Evolutionary conservation across 2,797 vertebrate genomes (phyloP).

Genomic region (Bovichtus variegatus): DNA sequence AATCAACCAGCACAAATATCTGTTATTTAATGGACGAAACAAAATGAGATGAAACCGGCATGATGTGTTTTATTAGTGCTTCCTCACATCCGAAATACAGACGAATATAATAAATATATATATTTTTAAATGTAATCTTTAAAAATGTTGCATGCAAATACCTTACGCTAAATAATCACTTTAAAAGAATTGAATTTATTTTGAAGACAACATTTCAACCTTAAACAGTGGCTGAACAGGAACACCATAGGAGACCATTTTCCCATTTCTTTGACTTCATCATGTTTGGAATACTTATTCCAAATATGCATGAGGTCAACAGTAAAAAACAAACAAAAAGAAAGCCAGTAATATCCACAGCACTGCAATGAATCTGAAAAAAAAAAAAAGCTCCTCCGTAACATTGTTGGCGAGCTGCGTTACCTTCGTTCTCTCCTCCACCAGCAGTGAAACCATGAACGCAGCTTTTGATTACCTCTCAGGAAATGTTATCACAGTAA

Average conservation of each 20-base stretch:
- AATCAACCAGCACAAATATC: neutral
- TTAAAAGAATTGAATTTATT: conserved; percentile 16
- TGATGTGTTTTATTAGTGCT: too few species aligned
- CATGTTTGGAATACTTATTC: conserved; percentile 22
- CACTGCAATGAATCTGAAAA: conserved; percentile 20
- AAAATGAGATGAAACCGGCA: neutral
- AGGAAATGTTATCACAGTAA: conserved; percentile 40
- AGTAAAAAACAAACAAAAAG: conserved; percentile 31
- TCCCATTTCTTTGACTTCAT: conserved; percentile 12
- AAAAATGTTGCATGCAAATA: neutral
- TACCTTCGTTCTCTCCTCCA: conserved; percentile 31
- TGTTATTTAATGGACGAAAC: neutral
- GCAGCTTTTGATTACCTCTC: conserved; percentile 39
- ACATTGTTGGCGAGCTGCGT: neutral
- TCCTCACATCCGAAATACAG: neutral
- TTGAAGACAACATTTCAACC: neutral
- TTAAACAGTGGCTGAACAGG: conserved; percentile 11
- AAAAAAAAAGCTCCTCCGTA: conserved; percentile 4
- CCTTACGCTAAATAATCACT: neutral
- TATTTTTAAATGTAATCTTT: too few species aligned
- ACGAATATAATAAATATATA: neutral
- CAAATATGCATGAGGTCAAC: conserved; percentile 32
- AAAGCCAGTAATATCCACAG: conserved; percentile 9
- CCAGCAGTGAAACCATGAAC: conserved; percentile 13
- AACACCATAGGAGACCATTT: conserved; percentile 1